Conservation (phyloP, 2,888 invertebrate genomes). For the Meta bourneti region DNA sequence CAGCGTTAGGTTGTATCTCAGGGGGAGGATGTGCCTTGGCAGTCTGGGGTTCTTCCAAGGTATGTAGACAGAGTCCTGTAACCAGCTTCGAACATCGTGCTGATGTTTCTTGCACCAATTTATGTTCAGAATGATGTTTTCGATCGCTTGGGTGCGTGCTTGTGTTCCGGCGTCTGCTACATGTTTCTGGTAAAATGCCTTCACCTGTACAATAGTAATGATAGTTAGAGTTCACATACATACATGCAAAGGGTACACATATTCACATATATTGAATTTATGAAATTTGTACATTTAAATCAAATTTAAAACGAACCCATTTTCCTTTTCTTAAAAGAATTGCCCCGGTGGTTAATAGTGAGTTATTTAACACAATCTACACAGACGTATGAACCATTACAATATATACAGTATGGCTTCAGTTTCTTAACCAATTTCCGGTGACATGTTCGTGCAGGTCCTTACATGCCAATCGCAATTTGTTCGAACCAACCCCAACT, state of each 20-base stretch:
- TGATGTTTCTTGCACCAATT: constrained; percentile 87
- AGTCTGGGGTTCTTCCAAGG: constrained; percentile 82
- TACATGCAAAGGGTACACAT: not conserved
- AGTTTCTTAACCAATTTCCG: too few relatives aligned
- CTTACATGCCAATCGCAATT: too few relatives aligned
- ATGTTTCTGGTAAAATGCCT: constrained; percentile 88
- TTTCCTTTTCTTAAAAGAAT: too few relatives aligned
- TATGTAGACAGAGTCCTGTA: constrained; percentile 79
- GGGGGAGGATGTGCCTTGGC: constrained; percentile 84
- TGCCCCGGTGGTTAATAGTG: too few relatives aligned
- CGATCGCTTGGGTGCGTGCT: constrained; percentile 88
- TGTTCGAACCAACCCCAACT: too few relatives aligned
- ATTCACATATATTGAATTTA: not conserved
- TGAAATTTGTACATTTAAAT: not conserved
- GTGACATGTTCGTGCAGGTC: too few relatives aligned
- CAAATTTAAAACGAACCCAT: too few relatives aligned
- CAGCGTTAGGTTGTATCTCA: constrained; percentile 86
- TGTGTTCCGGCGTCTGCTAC: constrained; percentile 88
- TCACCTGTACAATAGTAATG: constrained; percentile 83
- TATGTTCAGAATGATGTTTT: constrained; percentile 89
- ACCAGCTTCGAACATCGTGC: constrained; percentile 85
- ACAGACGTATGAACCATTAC: too few relatives aligned
- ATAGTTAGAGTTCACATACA: too few relatives aligned
- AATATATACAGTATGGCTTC: too few relatives aligned
- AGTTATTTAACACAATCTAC: too few relatives aligned